Percentiles rank a stretch among this genome's conserved stretches.
Conservation (phyloP, 1,140 invertebrate genomes). For the Venturia canescens region DNA sequence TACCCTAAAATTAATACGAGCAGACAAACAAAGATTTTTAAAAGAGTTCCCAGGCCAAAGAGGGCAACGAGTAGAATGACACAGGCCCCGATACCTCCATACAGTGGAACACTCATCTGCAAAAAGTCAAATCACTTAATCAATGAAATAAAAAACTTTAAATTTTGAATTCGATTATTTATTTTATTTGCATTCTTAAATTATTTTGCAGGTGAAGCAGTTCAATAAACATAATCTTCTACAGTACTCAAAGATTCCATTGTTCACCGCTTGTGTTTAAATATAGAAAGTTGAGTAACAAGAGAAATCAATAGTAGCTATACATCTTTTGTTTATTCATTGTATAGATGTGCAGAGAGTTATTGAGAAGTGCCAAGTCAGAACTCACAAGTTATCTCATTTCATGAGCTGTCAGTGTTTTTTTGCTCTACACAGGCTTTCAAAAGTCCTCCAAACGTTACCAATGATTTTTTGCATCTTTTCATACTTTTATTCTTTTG, state of each 20-base stretch:
- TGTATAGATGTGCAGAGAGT: background rate
- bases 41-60: slow-evolving; percentile 69
- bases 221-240: slow-evolving; percentile 22
- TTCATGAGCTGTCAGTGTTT: background rate
- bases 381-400: slow-evolving; percentile 1
- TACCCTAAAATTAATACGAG: slow-evolving; percentile 72
- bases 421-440: background rate
- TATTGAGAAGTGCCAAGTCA: background rate
- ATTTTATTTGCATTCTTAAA: too few relatives aligned
- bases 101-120: slow-evolving; percentile 73
- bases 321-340: background rate
- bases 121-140: slow-evolving; percentile 49
- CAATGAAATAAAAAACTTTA: slow-evolving; percentile 33
- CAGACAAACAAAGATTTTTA: slow-evolving; percentile 67
- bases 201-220: too few relatives aligned
- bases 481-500: too few relatives aligned
- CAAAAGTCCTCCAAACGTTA: background rate
- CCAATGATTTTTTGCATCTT: background rate
- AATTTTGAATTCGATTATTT: too few relatives aligned
- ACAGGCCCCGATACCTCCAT: slow-evolving; percentile 70
- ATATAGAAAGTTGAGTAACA: slow-evolving; percentile 24
- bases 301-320: background rate
- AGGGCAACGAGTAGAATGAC: slow-evolving; percentile 68
- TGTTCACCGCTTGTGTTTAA: slow-evolving; percentile 39
- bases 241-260: background rate